Evolutionary conservation across 2,797 vertebrate species (phyloP), one percentile per base, ranked within the genome.

Genomic region (Helarctos malayanus): DNA sequence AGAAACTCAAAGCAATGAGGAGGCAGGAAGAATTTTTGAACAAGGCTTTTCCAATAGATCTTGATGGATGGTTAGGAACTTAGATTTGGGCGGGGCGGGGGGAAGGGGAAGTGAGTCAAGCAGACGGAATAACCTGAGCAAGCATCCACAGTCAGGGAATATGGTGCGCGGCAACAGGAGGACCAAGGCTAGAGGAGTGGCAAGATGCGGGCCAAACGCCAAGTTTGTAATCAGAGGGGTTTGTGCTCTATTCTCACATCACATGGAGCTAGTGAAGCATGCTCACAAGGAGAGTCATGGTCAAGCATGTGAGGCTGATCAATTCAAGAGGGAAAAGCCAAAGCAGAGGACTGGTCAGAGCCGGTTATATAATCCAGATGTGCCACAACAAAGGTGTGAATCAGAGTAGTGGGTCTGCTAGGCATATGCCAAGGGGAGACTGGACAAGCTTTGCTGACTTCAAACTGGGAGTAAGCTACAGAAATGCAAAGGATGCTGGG

Each of bases 171-270:
- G 32, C 7, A 3, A 65, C 32, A 65, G 32, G 32, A n/a, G 32
- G n/a, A 3, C 23, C 16, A 23, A 9, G n/a, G 49, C 11, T 2
- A 7, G 29, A 35, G 52, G 13, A 52, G 10, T 1, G 3, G 15
- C n/a, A n/a, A 59, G 86, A 21, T 5, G 19, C 32, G 47, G 32
- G 21, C 63, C n/a, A 10, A 63, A 7, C 0, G 27, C n/a, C 49
- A 65, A 9, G 27, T 13, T 0, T 79, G 41, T 27, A 14, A n/a
- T 21, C 47, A n/a, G 35, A 29, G 68, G 54, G 32, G 1, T 35
- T 1, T 12, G 38, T 5, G 2, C 38, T 32, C 41, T 13, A 2
- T 12, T 23, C 69, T 65, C 35, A 18, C 3, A 0, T 7, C 41
- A 4, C 4, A 14, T 6, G 12, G 73, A 68, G 56, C 68, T 27